A percentile compares a stretch with the other conserved stretches of the same genome.
Conservation (phyloP, 2,797 vertebrate species). For the Fringilla coelebs region DNA sequence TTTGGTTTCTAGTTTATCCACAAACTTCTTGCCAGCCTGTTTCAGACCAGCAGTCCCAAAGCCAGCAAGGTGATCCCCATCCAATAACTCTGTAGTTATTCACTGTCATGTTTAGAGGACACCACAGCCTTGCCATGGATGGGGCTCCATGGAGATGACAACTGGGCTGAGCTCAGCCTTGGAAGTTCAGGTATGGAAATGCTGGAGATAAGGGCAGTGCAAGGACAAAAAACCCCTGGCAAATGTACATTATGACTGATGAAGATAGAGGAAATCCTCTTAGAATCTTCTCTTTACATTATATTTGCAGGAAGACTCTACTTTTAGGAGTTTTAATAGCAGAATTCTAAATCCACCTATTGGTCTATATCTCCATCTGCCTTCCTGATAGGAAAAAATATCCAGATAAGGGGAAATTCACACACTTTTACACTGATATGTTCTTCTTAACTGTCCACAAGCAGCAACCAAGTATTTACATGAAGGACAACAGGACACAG, state of each 20-base stretch:
- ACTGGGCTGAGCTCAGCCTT: background rate
- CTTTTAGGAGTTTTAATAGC: background rate
- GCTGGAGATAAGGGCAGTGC: background rate
- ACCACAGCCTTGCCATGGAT: background rate
- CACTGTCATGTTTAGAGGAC: accelerated
- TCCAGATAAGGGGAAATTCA: background rate
- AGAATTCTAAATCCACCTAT: background rate
- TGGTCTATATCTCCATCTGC: background rate
- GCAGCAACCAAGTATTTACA: background rate
- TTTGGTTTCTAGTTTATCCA: background rate
- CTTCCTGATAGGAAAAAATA: background rate
- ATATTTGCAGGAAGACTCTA: background rate
- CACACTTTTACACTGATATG: accelerated
- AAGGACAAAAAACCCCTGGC: background rate
- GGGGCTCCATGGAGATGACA: background rate
- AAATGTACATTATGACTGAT: background rate
- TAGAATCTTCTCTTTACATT: background rate
- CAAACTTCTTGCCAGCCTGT: background rate
- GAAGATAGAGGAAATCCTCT: background rate
- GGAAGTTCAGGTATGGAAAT: accelerated
- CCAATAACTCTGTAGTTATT: background rate
- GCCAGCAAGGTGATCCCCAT: background rate
- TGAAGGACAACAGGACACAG: background rate
- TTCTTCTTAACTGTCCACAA: background rate
- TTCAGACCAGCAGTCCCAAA: background rate